These are phyloP conservation scores for Gymnothorax reevesii DNA, from an alignment of 2,797 vertebrate genomes.

Conservation along the genomic window DNA sequence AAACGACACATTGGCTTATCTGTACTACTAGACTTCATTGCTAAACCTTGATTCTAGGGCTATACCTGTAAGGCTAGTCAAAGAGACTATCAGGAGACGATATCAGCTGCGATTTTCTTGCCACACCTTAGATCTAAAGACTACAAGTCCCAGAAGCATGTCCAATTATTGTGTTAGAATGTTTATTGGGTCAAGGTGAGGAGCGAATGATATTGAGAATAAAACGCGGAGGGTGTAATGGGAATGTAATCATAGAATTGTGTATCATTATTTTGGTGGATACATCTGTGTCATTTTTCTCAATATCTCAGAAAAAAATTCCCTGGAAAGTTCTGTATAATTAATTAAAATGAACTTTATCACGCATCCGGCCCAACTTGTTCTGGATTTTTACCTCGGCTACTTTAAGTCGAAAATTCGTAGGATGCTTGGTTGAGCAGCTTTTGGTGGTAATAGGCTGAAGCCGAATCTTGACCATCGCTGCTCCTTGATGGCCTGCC, in stretches of 20 bases:
- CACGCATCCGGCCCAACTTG: not conserved
- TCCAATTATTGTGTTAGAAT: slow-evolving; percentile 13
- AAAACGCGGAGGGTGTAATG: not conserved
- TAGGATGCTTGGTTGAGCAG: not conserved
- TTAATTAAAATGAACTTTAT: not conserved
- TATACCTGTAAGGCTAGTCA: not conserved
- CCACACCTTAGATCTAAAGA: slow-evolving; percentile 63
- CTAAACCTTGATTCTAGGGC: not conserved
- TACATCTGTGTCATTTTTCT: not conserved
- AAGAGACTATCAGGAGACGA: not conserved
- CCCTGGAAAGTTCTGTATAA: not conserved
- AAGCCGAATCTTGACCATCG: not conserved
- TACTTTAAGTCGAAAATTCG: not conserved
- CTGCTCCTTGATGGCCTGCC: not conserved
- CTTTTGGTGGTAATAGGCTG: not conserved
- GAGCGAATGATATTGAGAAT: slow-evolving; percentile 2
- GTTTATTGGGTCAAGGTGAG: slow-evolving; percentile 40
- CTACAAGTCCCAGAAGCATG: slow-evolving; percentile 57
- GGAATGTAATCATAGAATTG: not conserved
- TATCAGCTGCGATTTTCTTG: slow-evolving; percentile 37
- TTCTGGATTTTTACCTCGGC: not conserved
- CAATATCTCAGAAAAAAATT: not conserved
- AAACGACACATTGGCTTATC: no score
- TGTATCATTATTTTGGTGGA: not conserved
- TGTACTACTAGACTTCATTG: not conserved